phyloP scores from a whole-genome alignment of 2,888 invertebrate species.

The Myopa testacea region DNA sequence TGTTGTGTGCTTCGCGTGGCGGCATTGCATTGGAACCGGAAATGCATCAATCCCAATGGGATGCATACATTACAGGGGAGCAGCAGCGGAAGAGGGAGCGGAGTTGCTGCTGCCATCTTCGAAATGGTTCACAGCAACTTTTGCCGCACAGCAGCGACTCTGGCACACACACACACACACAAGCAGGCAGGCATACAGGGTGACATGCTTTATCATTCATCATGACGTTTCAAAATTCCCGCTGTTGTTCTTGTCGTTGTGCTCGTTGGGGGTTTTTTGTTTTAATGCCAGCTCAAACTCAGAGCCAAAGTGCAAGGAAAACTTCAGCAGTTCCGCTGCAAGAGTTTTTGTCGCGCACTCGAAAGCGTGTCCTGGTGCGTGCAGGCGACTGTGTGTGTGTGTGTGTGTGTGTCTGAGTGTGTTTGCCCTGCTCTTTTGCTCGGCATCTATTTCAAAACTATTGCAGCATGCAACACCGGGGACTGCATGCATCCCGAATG shows the following conservation, averaged over 20 bases:
- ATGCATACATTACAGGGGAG: constrained; percentile 24
- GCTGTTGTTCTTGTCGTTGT: background rate
- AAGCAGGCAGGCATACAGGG: background rate
- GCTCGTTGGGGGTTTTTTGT: background rate
- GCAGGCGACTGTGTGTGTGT: background rate
- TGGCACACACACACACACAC: constrained; percentile 1
- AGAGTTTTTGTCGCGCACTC: constrained; percentile 5
- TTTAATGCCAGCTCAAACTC: background rate
- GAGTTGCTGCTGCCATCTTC: constrained; percentile 24
- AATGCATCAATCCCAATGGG: constrained; percentile 36
- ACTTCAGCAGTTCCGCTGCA: constrained; percentile 20
- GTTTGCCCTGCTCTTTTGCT: too few relatives aligned
- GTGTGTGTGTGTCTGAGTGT: background rate
- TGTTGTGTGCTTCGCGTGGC: background rate
- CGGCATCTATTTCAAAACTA: too few relatives aligned
- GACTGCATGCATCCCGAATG: too few relatives aligned
- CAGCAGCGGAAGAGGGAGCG: too few relatives aligned
- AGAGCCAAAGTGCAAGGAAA: constrained; percentile 12
- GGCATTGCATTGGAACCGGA: constrained; percentile 7
- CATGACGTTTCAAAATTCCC: background rate
- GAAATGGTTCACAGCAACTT: constrained; percentile 17
- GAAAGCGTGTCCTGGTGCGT: background rate
- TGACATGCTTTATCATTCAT: background rate
- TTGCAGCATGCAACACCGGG: too few relatives aligned
- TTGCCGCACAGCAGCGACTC: constrained; percentile 9